Evolutionary conservation across 1,140 invertebrate genomes (phyloP), one percentile per base, ranked within the genome.

Genomic region (Aphis craccivora): DNA sequence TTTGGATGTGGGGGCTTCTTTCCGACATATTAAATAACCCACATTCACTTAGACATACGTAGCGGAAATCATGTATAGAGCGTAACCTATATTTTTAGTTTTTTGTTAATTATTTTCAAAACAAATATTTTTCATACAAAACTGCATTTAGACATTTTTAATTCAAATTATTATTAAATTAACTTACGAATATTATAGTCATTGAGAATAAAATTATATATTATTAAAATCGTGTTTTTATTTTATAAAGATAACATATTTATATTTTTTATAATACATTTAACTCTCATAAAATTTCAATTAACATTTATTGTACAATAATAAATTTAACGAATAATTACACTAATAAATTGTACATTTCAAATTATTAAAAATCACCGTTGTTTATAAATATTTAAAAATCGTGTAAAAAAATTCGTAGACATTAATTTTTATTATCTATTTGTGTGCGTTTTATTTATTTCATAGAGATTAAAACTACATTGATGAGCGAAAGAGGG

Each of bases 11-110:
- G 37, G n/a, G 8, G 35, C 35, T 37, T 40, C 35, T 37, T 40
- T 83, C 37, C 20, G 81, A 40, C 22, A 23, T 40, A 37, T 83
- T 83, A 40, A 83, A 83, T 23, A 40, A 40, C 37, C 30, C 30
- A n/a, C 60, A 18, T n/a, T n/a, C 30, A 76, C 14, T 14, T 14
- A 51, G 60, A 76, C 60, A 76, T 20, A 76, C n/a, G 14, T n/a
- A 76, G n/a, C n/a, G 60, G n/a, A 35, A 76, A 76, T 76, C n/a
- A 76, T 76, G 60, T 76, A 67, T n/a, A 76, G n/a, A 76, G n/a
- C 4, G n/a, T n/a, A n/a, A 6, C 0, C n/a, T 76, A 76, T 76
- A 76, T 76, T 67, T 67, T n/a, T 20, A 18, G 18, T 76, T 76
- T 76, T 76, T 30, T 18, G 30, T n/a, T 30, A n/a, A 76, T 67